phyloP scores from a whole-genome alignment of 2,797 vertebrate species.

The Brotula barbata region DNA sequence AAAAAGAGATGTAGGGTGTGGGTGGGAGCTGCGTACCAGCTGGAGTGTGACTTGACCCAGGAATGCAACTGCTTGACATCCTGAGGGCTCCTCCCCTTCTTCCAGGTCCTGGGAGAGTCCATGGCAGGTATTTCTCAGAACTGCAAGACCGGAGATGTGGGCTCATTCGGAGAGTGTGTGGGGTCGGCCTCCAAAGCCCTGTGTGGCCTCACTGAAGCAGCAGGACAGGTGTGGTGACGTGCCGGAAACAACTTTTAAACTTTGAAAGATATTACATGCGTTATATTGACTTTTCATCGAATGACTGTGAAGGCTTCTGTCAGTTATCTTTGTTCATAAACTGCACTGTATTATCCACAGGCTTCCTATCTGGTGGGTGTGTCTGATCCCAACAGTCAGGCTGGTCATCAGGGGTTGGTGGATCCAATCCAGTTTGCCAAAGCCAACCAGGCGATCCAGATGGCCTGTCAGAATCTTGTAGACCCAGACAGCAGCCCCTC shows the following conservation, averaged over 20 bases:
- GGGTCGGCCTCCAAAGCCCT: slow-evolving; percentile 95
- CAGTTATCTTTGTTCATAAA: not conserved
- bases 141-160: slow-evolving; percentile 93
- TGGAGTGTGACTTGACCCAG: not conserved
- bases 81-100: slow-evolving; percentile 19
- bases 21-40: not conserved
- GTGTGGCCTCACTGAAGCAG: slow-evolving; percentile 95
- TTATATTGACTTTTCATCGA: not conserved
- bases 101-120: slow-evolving; percentile 93
- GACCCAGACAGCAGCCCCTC: slow-evolving; percentile 96
- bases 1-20: not conserved
- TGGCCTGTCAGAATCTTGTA: slow-evolving; percentile 97
- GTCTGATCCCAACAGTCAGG: slow-evolving; percentile 97
- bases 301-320: not conserved
- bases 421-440: slow-evolving; percentile 97
- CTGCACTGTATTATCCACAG: slow-evolving; percentile 67
- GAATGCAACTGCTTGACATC: slow-evolving; percentile 16
- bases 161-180: slow-evolving; percentile 93
- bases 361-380: slow-evolving; percentile 96
- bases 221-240: slow-evolving; percentile 87
- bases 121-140: slow-evolving; percentile 99
- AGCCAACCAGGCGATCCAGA: slow-evolving; percentile 98
- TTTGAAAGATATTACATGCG: not conserved
- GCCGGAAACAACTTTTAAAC: not conserved
- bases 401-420: slow-evolving; percentile 96